Percentiles rank a stretch among this genome's conserved stretches.
Conservation (phyloP, 2,113 vertebrate species). For the Aegotheles bennettii region DNA sequence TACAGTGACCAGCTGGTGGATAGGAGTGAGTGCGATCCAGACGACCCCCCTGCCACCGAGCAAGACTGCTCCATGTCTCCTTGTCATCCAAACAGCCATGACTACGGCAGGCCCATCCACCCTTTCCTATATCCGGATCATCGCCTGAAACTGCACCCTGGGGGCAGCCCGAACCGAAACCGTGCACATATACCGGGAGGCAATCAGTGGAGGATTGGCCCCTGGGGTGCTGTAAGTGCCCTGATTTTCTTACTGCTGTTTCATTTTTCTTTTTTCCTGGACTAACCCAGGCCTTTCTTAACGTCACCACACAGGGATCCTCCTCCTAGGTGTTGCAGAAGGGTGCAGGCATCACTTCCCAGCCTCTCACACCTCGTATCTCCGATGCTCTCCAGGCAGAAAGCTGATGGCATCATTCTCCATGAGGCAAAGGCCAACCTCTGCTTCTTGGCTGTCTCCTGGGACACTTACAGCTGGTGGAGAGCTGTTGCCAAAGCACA, state of each 20-base stretch:
- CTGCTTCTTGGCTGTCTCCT: not conserved
- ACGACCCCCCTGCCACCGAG: constrained; percentile 83
- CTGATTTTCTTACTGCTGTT: not conserved
- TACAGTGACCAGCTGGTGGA: constrained; percentile 88
- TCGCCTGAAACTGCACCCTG: constrained; percentile 71
- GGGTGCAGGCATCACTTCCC: not conserved
- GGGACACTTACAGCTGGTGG: not conserved
- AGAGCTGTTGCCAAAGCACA: not conserved
- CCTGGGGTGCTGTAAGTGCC: constrained; percentile 94
- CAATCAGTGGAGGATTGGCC: constrained; percentile 94
- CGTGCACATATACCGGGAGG: constrained; percentile 71
- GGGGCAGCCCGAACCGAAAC: constrained; percentile 50
- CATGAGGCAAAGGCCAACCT: not conserved
- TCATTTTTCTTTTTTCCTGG: not conserved
- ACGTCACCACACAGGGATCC: not conserved
- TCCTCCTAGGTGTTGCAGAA: not conserved
- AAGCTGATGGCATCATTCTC: not conserved
- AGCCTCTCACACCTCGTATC: not conserved
- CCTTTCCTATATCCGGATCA: constrained; percentile 71
- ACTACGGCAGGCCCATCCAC: constrained; percentile 64
- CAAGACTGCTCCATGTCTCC: constrained; percentile 93
- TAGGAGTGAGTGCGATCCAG: constrained; percentile 85
- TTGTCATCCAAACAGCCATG: constrained; percentile 82
- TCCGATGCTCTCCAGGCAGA: not conserved
- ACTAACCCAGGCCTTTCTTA: not conserved